Evolutionary conservation across 2,888 invertebrate species (phyloP).

Genomic region (Steinernema carpocapsae): DNA sequence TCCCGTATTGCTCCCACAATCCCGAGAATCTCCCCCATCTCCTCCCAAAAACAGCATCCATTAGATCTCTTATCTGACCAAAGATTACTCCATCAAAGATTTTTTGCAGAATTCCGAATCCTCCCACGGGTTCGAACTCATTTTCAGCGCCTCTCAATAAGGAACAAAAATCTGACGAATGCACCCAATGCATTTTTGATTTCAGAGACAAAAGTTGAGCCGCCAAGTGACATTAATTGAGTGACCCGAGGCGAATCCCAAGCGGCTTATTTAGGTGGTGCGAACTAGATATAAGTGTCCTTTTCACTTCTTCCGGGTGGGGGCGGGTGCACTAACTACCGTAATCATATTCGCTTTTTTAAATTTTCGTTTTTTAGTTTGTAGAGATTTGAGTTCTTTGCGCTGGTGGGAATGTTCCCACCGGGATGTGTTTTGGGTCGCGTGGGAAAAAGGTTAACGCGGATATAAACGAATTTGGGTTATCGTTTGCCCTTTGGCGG

Average conservation of each 20-base stretch:
- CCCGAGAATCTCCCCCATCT: too few species aligned
- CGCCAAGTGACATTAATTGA: not conserved
- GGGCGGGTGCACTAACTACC: too few species aligned
- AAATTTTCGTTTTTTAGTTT: too few species aligned
- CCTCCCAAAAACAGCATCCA: too few species aligned
- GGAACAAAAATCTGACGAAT: not conserved
- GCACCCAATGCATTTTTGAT: constrained; percentile 22
- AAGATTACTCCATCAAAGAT: too few species aligned
- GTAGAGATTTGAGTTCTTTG: not conserved
- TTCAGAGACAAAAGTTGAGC: not conserved
- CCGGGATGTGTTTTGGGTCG: not conserved
- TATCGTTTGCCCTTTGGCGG: constrained; percentile 4
- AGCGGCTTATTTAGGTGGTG: not conserved
- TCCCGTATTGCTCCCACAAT: too few species aligned
- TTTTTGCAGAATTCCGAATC: too few species aligned
- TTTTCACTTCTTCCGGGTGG: not conserved
- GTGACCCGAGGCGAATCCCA: constrained; percentile 20
- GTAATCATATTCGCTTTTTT: too few species aligned
- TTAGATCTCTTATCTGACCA: too few species aligned
- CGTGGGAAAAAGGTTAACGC: not conserved
- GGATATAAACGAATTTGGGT: not conserved
- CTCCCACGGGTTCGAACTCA: too few species aligned
- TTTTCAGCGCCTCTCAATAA: too few species aligned
- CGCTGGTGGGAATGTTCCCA: constrained; percentile 15
- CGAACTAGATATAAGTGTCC: not conserved